phyloP scores from a whole-genome alignment of 2,797 vertebrate genomes.

The Perodicticus potto region DNA sequence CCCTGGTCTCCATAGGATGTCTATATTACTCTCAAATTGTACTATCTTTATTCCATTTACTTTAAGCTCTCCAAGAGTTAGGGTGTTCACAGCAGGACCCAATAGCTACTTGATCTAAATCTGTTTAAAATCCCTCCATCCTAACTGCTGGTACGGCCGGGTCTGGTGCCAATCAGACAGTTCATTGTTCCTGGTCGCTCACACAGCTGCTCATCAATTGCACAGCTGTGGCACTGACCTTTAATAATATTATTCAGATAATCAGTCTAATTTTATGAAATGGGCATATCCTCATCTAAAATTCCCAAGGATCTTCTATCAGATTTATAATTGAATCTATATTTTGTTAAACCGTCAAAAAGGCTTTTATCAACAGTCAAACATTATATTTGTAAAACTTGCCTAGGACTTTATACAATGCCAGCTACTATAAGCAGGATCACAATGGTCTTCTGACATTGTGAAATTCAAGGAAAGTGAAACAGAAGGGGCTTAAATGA shows the following conservation, averaged over 20 bases:
- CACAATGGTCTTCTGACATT: neutral
- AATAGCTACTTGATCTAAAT: constrained; percentile 69
- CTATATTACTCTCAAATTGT: constrained; percentile 51
- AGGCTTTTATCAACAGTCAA: constrained; percentile 46
- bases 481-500: constrained; percentile 40
- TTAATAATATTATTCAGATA: constrained; percentile 75
- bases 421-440: neutral
- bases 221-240: constrained; percentile 79
- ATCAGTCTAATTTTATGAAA: constrained; percentile 65
- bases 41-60: constrained; percentile 55
- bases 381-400: constrained; percentile 53
- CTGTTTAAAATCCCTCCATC: constrained; percentile 17
- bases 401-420: neutral
- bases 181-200: constrained; percentile 74
- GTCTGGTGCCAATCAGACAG: constrained; percentile 67
- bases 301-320: constrained; percentile 64
- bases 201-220: constrained; percentile 78
- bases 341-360: constrained; percentile 59
- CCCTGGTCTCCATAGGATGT: constrained; percentile 8
- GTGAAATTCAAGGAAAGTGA: constrained; percentile 4
- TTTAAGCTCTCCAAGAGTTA: constrained; percentile 53
- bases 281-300: constrained; percentile 62
- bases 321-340: constrained; percentile 65
- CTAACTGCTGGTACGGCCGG: constrained; percentile 45
- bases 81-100: constrained; percentile 60